These are phyloP conservation scores for Xiphias gladius DNA, from an alignment of 2,113 vertebrate species.

Conservation along the genomic window DNA sequence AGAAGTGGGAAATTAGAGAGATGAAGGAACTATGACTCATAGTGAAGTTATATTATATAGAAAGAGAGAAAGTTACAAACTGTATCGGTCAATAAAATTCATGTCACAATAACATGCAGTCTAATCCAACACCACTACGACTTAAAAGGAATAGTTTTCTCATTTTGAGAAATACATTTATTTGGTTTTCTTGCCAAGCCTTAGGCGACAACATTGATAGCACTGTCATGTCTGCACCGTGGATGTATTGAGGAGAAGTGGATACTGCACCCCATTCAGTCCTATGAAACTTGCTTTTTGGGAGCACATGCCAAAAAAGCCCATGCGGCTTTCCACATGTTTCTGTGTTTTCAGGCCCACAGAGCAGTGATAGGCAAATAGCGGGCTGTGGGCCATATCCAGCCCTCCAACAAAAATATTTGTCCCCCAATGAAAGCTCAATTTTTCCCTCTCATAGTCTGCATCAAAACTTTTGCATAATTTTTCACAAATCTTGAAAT, in stretches of 20 bases:
- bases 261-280: neutral
- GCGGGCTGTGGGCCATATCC: neutral
- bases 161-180: neutral
- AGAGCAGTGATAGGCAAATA: neutral
- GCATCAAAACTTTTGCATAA: neutral
- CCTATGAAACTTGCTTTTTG: neutral
- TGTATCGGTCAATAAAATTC: neutral
- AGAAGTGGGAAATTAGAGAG: neutral
- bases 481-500: neutral
- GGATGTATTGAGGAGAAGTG: neutral
- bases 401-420: neutral
- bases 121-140: neutral
- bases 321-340: neutral
- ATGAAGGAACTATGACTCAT: conserved; percentile 13
- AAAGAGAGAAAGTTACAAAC: conserved; percentile 25
- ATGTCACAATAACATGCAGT: neutral
- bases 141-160: neutral
- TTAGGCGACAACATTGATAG: no score
- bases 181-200: no score
- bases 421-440: neutral
- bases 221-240: no score
- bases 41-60: neutral
- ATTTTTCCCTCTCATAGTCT: neutral
- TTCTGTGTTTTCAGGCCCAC: neutral
- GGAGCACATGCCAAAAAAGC: neutral